These are phyloP conservation scores for Leptinotarsa juncta DNA, from an alignment of 2,888 invertebrate species.

Conservation along the genomic window DNA sequence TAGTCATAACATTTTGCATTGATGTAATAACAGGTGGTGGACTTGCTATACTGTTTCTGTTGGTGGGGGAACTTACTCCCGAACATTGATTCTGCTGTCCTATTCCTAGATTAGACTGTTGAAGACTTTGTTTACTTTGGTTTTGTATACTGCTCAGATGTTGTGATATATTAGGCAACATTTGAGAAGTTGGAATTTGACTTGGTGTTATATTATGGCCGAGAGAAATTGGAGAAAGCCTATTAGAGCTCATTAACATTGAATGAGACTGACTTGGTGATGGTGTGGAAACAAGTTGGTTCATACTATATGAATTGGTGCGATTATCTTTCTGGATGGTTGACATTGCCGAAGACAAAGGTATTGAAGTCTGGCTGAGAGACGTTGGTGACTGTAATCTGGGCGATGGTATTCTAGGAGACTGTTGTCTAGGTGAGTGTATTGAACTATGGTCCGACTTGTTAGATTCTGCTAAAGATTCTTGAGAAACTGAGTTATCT, in stretches of 20 bases:
- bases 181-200: slow-evolving; percentile 43
- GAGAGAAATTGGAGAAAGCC: slow-evolving; percentile 38
- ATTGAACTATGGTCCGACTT: slow-evolving; percentile 53
- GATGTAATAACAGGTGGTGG: slow-evolving; percentile 34
- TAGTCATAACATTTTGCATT: slow-evolving; percentile 27
- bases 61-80: slow-evolving; percentile 29
- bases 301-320: slow-evolving; percentile 32
- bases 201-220: slow-evolving; percentile 35
- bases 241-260: slow-evolving; percentile 41
- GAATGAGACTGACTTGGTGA: slow-evolving; percentile 48
- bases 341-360: slow-evolving; percentile 37
- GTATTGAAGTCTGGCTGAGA: slow-evolving; percentile 41
- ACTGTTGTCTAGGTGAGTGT: slow-evolving; percentile 49
- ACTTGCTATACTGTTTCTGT: slow-evolving; percentile 35
- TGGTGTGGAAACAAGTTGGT: slow-evolving; percentile 39
- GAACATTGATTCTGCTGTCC: slow-evolving; percentile 28
- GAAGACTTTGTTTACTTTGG: slow-evolving; percentile 28
- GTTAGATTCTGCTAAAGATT: slow-evolving; percentile 57
- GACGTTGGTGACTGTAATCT: slow-evolving; percentile 42
- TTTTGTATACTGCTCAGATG: slow-evolving; percentile 40
- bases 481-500: slow-evolving; percentile 61
- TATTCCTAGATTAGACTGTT: slow-evolving; percentile 24
- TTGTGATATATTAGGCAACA: slow-evolving; percentile 46
- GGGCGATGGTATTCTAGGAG: slow-evolving; percentile 49
- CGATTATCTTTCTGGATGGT: slow-evolving; percentile 41